These are phyloP conservation scores for Lepidurus apus DNA, from an alignment of 1,140 invertebrate species.

Conservation along the genomic window DNA sequence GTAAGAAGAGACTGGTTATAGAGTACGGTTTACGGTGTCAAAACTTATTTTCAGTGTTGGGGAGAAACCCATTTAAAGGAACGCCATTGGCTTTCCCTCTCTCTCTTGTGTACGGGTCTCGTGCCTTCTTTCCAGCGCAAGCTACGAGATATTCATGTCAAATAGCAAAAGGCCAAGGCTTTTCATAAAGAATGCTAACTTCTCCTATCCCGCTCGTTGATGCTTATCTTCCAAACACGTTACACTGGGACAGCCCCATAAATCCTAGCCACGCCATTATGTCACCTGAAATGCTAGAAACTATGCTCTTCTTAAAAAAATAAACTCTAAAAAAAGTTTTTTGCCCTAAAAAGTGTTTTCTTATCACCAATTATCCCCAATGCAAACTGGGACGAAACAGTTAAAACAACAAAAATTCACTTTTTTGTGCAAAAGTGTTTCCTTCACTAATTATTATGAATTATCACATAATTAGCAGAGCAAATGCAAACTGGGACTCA, in stretches of 20 bases:
- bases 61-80: too few relatives aligned
- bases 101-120: too few relatives aligned
- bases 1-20: too few relatives aligned
- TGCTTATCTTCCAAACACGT: neutral
- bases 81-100: too few relatives aligned
- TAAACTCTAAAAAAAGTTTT: too few relatives aligned
- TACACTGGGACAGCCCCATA: neutral
- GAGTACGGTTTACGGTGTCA: too few relatives aligned
- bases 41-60: too few relatives aligned
- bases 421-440: neutral
- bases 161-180: neutral
- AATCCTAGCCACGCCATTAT: neutral
- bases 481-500: too few relatives aligned
- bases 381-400: neutral
- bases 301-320: too few relatives aligned
- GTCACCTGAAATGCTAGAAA: neutral
- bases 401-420: neutral
- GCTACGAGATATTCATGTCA: neutral
- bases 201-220: neutral
- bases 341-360: too few relatives aligned
- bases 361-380: neutral
- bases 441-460: neutral
- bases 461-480: too few relatives aligned
- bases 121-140: neutral
- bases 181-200: neutral